phyloP scores from a whole-genome alignment of 2,888 invertebrate species.

The Trichopria drosophilae region DNA sequence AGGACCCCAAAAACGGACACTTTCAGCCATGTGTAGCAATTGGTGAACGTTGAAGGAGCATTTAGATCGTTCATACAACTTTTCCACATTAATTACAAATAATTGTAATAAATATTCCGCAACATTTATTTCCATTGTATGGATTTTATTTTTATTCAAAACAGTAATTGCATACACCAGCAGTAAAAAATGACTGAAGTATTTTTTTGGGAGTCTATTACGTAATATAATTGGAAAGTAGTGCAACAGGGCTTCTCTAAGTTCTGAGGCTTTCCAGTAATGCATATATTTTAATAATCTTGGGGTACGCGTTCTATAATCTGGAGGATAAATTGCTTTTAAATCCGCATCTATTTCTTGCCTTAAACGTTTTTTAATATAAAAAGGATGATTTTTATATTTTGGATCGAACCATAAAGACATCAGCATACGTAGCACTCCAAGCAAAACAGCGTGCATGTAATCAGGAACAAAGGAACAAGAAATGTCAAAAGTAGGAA shows the following conservation, averaged over 20 bases:
- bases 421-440: slow-evolving; percentile 4
- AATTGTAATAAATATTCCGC: not conserved
- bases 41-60: slow-evolving; percentile 14
- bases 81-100: slow-evolving; percentile 1
- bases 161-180: slow-evolving; percentile 2
- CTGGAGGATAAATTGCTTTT: not conserved
- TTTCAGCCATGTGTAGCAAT: slow-evolving; percentile 10
- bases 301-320: slow-evolving; percentile 4
- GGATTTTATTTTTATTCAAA: slow-evolving; percentile 8
- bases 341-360: slow-evolving; percentile 1
- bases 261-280: slow-evolving; percentile 19
- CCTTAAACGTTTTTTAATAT: not conserved
- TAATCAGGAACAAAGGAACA: slow-evolving; percentile 11
- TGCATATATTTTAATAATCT: slow-evolving; percentile 1
- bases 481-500: slow-evolving; percentile 5
- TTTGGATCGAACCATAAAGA: no score
- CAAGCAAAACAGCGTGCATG: slow-evolving; percentile 13
- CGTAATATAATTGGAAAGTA: slow-evolving; percentile 15
- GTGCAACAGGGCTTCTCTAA: slow-evolving; percentile 1
- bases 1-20: slow-evolving; percentile 22
- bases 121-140: slow-evolving; percentile 3
- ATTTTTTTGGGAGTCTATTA: slow-evolving; percentile 1
- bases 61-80: not conserved
- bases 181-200: slow-evolving; percentile 16
- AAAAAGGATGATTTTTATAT: slow-evolving; percentile 4